A percentile compares a stretch with the other conserved stretches of the same genome.
Evolutionary conservation across 35 echinoderm and acorn worm species (phyloP).

Genomic region (Strongylocentrotus purpuratus): DNA sequence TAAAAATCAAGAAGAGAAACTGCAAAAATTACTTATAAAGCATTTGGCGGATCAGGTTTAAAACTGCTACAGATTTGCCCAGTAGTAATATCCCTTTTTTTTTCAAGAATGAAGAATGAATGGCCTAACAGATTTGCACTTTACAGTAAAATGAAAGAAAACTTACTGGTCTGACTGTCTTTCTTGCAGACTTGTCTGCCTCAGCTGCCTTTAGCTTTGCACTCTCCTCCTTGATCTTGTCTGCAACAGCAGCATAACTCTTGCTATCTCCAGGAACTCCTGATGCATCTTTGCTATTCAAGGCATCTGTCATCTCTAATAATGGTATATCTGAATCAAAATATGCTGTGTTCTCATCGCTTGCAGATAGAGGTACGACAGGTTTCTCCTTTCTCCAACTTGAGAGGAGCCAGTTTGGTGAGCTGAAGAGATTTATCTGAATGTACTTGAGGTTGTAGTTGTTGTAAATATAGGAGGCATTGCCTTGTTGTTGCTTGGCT

Average conservation of each 20-base stretch:
- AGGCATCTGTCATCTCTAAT: constrained; percentile 37
- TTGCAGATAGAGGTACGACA: background rate
- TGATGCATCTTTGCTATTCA: constrained; percentile 13
- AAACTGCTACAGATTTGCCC: too few relatives aligned
- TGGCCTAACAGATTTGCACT: background rate
- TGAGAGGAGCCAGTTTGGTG: background rate
- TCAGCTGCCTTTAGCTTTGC: background rate
- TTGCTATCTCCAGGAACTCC: background rate
- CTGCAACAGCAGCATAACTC: background rate
- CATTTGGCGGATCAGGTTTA: too few relatives aligned
- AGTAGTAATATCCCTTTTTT: too few relatives aligned
- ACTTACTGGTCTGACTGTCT: constrained; percentile 39
- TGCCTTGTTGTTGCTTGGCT: background rate
- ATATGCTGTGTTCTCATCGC: constrained; percentile 27
- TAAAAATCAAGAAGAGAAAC: too few relatives aligned
- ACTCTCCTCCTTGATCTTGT: constrained; percentile 15
- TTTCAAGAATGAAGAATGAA: too few relatives aligned
- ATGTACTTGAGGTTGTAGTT: constrained; percentile 51
- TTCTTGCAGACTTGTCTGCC: background rate
- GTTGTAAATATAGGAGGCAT: constrained; percentile 30
- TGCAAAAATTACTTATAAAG: too few relatives aligned
- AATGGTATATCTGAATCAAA: constrained; percentile 52
- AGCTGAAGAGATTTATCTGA: constrained; percentile 41
- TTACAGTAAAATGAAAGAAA: background rate
- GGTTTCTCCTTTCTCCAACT: constrained; percentile 27